phyloP scores from a whole-genome alignment of 2,113 vertebrate genomes.

The Dicentrarchus labrax region DNA sequence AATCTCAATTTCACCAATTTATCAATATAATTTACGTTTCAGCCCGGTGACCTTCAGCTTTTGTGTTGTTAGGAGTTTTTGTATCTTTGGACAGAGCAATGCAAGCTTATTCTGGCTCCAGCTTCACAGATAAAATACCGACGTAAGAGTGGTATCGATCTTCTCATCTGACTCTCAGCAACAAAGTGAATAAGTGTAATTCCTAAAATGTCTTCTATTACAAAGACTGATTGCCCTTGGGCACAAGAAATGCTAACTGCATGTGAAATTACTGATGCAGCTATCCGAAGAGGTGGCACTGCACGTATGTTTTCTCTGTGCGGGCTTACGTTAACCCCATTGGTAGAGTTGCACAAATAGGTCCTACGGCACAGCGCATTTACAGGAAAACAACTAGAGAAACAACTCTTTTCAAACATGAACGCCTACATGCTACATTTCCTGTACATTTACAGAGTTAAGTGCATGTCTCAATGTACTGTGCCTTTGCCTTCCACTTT shows the following conservation, averaged over 20 bases:
- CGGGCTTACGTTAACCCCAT: no score
- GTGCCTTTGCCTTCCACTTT: background rate
- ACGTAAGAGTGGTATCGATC: background rate
- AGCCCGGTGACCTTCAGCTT: no score
- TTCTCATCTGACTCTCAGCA: background rate
- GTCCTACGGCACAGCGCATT: no score
- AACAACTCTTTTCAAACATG: background rate
- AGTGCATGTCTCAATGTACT: background rate
- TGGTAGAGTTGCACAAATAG: background rate
- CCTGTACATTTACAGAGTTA: background rate
- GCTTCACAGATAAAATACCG: background rate
- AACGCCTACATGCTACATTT: background rate
- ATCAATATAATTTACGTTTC: no score
- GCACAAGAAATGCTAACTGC: background rate
- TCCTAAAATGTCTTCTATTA: background rate
- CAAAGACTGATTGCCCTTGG: background rate
- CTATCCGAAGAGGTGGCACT: background rate
- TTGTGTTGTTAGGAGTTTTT: no score
- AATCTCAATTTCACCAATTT: no score
- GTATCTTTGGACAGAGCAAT: no score
- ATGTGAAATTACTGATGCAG: background rate
- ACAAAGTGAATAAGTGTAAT: background rate
- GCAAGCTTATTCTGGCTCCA: background rate
- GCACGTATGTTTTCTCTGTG: no score
- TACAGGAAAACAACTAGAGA: no score